Evolutionary conservation across 2,113 vertebrate genomes (phyloP).

Genomic region (Ranitomeya imitator): DNA sequence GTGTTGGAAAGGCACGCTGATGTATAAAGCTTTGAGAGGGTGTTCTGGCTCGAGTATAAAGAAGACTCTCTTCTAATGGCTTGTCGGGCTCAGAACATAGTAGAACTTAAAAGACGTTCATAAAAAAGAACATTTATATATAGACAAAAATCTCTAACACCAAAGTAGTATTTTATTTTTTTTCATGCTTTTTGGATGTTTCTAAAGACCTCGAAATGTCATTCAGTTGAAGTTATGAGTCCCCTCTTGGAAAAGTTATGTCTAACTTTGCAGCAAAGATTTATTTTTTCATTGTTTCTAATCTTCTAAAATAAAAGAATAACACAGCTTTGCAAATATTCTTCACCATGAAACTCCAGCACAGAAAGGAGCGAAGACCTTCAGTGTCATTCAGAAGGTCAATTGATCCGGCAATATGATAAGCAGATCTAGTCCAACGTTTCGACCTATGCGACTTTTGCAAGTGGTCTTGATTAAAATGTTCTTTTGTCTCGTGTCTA

Average conservation of each 20-base stretch:
- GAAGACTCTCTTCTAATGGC: constrained; percentile 7
- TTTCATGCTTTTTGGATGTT: not conserved
- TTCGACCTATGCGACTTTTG: too few relatives aligned
- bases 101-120: not conserved
- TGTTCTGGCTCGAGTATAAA: constrained; percentile 35
- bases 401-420: too few relatives aligned
- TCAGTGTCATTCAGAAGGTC: too few relatives aligned
- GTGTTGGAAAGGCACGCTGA: constrained; percentile 21
- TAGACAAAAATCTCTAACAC: not conserved
- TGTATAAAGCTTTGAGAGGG: constrained; percentile 9
- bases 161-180: not conserved
- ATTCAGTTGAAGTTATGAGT: not conserved
- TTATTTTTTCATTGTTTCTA: not conserved
- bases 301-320: too few relatives aligned
- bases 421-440: too few relatives aligned
- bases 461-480: too few relatives aligned
- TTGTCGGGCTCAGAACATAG: constrained; percentile 17
- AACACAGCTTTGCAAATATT: too few relatives aligned
- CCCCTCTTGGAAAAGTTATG: not conserved
- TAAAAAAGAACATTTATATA: not conserved
- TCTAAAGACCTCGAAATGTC: not conserved
- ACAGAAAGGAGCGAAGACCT: too few relatives aligned
- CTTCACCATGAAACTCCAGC: too few relatives aligned
- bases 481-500: too few relatives aligned
- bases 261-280: not conserved